These are phyloP conservation scores for Pseudachorutes palmiensis DNA, from an alignment of 1,140 invertebrate genomes.

Conservation along the genomic window DNA sequence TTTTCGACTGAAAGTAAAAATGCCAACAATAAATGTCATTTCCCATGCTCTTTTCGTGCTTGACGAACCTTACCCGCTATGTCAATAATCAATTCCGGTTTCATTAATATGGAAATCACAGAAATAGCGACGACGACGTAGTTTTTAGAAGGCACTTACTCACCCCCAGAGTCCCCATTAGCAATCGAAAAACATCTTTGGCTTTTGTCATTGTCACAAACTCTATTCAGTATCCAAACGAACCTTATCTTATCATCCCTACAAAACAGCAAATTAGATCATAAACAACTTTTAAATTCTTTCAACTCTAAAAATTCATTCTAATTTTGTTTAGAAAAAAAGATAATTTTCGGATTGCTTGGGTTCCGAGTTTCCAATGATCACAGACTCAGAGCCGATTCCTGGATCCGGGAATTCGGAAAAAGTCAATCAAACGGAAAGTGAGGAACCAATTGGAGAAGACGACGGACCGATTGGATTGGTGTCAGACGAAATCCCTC, in stretches of 20 bases:
- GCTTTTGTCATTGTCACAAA: background rate
- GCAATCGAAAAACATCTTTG: background rate
- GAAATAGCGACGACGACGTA: background rate
- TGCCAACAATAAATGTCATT: background rate
- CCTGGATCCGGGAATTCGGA: background rate
- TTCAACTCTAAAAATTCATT: no score
- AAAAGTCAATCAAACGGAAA: background rate
- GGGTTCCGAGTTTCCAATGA: no score
- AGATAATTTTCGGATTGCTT: no score
- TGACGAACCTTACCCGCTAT: constrained; percentile 27
- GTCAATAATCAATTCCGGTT: constrained; percentile 28
- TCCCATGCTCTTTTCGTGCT: constrained; percentile 14
- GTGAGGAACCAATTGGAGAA: background rate
- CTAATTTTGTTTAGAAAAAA: no score
- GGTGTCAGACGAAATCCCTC: no score
- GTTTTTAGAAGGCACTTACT: background rate
- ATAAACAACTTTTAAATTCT: background rate
- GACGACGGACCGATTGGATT: no score
- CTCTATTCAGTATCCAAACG: no score
- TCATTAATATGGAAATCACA: constrained; percentile 6
- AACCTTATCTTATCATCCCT: background rate
- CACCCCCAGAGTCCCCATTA: background rate
- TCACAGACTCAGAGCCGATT: no score
- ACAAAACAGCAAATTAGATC: background rate
- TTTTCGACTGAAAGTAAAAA: constrained; percentile 1